Conservation (phyloP, 2,113 vertebrate species). For the Microtus oregoni region DNA sequence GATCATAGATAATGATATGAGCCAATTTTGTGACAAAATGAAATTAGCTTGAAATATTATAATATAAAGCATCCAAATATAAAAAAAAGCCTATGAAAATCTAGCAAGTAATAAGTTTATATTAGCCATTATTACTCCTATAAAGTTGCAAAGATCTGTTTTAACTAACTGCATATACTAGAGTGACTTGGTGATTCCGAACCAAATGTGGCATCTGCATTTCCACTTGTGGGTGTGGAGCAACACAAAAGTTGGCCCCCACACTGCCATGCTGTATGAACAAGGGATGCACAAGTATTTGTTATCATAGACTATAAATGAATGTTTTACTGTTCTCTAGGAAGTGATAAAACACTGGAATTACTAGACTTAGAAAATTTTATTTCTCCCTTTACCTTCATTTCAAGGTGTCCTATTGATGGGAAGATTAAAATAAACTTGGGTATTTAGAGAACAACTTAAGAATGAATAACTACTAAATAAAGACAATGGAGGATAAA, state of each 20-base stretch:
- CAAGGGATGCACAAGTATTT: background rate
- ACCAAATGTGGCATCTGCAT: background rate
- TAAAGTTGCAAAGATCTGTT: background rate
- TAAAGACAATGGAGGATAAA: background rate
- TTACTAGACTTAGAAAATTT: background rate
- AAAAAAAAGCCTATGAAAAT: background rate
- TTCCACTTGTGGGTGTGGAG: background rate
- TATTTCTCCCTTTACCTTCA: background rate
- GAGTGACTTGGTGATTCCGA: background rate
- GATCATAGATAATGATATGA: background rate
- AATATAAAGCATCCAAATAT: background rate
- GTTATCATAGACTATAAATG: background rate
- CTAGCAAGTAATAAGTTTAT: background rate
- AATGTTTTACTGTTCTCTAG: background rate
- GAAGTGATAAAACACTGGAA: background rate
- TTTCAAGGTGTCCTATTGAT: background rate
- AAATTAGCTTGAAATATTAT: background rate
- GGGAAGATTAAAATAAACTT: constrained; percentile 8
- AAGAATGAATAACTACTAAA: background rate
- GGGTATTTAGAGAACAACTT: background rate
- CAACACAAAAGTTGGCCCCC: background rate
- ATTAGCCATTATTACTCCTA: background rate
- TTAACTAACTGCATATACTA: background rate
- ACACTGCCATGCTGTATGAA: background rate
- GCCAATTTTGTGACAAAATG: background rate